Percentiles rank a stretch among this genome's conserved stretches.
phyloP scores from a whole-genome alignment of 1,140 invertebrate genomes.

The Rhyacophila brunnea region DNA sequence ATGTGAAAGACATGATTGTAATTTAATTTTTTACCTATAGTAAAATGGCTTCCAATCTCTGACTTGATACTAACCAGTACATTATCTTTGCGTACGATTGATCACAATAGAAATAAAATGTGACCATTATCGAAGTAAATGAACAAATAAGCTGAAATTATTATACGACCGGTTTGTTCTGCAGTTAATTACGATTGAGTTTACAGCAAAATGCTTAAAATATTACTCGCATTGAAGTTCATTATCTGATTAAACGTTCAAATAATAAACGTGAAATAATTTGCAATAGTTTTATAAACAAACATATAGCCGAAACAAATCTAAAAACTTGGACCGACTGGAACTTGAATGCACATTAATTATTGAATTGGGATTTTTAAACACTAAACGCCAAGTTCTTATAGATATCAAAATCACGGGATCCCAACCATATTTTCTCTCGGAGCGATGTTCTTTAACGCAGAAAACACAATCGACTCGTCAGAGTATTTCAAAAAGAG shows the following conservation, averaged over 20 bases:
- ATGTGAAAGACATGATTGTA: too few relatives aligned
- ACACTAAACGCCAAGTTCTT: background rate
- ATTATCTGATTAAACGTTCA: background rate
- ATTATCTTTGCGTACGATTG: constrained; percentile 2
- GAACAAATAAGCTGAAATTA: constrained; percentile 13
- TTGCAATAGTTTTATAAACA: background rate
- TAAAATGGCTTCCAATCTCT: background rate
- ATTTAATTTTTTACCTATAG: too few relatives aligned
- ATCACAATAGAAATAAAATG: constrained; percentile 22
- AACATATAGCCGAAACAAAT: background rate
- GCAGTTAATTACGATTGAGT: constrained; percentile 8
- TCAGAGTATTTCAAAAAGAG: background rate
- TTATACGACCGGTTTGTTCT: constrained; percentile 6
- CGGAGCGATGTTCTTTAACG: too few relatives aligned
- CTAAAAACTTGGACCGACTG: background rate
- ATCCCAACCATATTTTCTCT: too few relatives aligned
- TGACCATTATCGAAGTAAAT: constrained; percentile 17
- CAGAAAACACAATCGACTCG: too few relatives aligned
- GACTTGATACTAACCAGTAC: too few relatives aligned
- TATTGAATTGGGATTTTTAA: constrained; percentile 3
- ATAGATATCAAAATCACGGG: too few relatives aligned
- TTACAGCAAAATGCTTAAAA: constrained; percentile 4
- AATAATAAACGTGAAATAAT: background rate
- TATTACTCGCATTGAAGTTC: background rate
- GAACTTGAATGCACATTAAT: background rate